Evolutionary conservation across 2,888 invertebrate species (phyloP).

Genomic region (Tubulanus polymorphus): DNA sequence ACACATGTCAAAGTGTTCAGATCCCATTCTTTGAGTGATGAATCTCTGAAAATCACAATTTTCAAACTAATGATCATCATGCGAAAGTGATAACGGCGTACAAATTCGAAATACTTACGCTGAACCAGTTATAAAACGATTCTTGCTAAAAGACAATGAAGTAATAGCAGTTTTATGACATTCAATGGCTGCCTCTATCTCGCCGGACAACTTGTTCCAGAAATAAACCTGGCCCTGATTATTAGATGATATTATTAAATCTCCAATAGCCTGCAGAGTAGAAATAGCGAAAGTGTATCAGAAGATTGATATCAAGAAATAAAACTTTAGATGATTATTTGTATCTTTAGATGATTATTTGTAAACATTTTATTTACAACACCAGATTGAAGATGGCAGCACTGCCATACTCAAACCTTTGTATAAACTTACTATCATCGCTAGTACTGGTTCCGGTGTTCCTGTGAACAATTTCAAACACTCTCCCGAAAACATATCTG

Average conservation of each 20-base stretch:
- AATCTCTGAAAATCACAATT: conserved; percentile 32
- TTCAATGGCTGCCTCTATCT: conserved; percentile 38
- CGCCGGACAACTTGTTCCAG: conserved; percentile 38
- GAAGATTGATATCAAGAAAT: too few species aligned
- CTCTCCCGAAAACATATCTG: conserved; percentile 26
- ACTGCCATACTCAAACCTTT: too few species aligned
- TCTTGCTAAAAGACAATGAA: conserved; percentile 29
- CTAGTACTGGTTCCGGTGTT: conserved; percentile 22
- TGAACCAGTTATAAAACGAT: conserved; percentile 41
- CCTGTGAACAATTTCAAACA: conserved; percentile 27
- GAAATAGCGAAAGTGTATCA: too few species aligned
- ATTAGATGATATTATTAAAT: conserved; percentile 35
- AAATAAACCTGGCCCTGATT: conserved; percentile 33
- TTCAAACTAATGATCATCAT: not conserved
- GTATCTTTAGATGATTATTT: too few species aligned
- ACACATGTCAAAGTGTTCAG: conserved; percentile 47
- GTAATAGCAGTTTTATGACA: conserved; percentile 35
- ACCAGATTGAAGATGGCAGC: too few species aligned
- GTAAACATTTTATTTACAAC: too few species aligned
- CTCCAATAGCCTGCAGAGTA: too few species aligned
- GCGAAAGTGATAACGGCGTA: not conserved
- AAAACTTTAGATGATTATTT: too few species aligned
- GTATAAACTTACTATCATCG: conserved; percentile 28
- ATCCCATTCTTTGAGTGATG: conserved; percentile 46
- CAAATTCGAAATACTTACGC: conserved; percentile 23